phyloP scores from a whole-genome alignment of 2,113 vertebrate species.

The Gavialis gangeticus region DNA sequence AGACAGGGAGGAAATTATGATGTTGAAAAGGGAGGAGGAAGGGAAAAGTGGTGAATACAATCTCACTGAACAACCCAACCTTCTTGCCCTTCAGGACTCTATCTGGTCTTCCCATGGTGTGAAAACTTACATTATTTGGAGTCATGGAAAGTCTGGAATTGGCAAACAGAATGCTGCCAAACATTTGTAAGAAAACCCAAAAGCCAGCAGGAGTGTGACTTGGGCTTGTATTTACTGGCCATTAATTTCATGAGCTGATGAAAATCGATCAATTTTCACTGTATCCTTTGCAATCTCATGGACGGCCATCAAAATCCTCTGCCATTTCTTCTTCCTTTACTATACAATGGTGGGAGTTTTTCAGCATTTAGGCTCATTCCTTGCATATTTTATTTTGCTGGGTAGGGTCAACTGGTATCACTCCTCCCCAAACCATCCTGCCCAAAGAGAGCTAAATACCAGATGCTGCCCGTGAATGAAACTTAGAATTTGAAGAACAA shows the following conservation, averaged over 20 bases:
- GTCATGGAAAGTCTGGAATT: background rate
- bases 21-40: background rate
- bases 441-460: background rate
- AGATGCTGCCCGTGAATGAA: background rate
- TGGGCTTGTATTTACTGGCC: background rate
- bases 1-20: background rate
- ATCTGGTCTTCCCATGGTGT: background rate
- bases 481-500: background rate
- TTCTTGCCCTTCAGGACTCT: background rate
- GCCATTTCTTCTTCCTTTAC: accelerated
- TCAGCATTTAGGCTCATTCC: background rate
- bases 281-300: background rate
- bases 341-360: background rate
- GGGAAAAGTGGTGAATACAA: background rate
- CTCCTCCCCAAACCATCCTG: background rate
- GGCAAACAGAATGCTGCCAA: background rate
- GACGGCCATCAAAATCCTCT: background rate
- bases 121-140: background rate
- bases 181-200: background rate
- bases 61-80: background rate
- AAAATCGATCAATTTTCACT: background rate
- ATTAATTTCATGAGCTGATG: background rate
- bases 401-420: background rate
- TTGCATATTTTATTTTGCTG: background rate
- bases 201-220: background rate